phyloP scores from a whole-genome alignment of 2,113 vertebrate species.

The Rhodinocichla rosea region DNA sequence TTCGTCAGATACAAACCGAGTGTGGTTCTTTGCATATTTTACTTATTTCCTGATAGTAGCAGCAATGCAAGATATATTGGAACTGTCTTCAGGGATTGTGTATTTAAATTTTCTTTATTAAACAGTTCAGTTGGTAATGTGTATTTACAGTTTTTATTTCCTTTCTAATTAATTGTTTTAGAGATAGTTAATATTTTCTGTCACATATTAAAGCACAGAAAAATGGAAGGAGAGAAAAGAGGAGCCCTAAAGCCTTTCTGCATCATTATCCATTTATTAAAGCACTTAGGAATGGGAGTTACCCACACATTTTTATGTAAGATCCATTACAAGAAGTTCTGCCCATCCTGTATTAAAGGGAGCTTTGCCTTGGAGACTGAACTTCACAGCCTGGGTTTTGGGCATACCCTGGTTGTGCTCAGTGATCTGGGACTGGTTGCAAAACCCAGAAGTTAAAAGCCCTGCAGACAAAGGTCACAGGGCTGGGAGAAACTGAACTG shows the following conservation, averaged over 20 bases:
- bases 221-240: background rate
- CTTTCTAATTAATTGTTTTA: background rate
- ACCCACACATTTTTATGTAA: background rate
- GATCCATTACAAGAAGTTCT: background rate
- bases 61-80: background rate
- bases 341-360: background rate
- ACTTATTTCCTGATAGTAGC: background rate
- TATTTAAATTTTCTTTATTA: background rate
- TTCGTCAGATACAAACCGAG: background rate
- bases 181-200: background rate
- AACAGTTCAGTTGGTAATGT: background rate
- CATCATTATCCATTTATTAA: background rate
- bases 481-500: background rate
- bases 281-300: background rate
- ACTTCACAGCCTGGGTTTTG: background rate
- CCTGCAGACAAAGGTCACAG: background rate
- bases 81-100: background rate
- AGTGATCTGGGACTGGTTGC: background rate
- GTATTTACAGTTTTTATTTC: background rate
- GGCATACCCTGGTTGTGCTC: background rate
- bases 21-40: background rate
- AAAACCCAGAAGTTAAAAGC: background rate
- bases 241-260: background rate
- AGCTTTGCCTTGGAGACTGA: slow-evolving; percentile 7
- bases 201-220: background rate